phyloP scores from a whole-genome alignment of 2,113 vertebrate species.

The Anoplopoma fimbria region DNA sequence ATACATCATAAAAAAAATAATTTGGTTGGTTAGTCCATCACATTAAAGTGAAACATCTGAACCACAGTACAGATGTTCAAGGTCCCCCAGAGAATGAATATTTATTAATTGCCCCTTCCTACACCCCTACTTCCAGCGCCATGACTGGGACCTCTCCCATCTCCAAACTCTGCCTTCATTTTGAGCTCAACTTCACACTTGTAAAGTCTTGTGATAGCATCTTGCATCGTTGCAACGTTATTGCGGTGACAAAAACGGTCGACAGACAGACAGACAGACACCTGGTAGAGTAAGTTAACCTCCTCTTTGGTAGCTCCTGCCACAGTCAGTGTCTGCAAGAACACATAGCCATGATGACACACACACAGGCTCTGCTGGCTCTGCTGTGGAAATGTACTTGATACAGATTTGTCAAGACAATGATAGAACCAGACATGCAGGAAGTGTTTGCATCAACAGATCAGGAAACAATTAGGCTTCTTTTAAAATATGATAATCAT shows the following conservation, averaged over 20 bases:
- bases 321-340: too few species aligned
- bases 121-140: too few species aligned
- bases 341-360: too few species aligned
- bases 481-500: not conserved
- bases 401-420: too few species aligned
- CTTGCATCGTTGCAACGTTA: not conserved
- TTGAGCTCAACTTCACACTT: too few species aligned
- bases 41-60: not conserved
- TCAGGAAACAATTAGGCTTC: not conserved
- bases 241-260: not conserved
- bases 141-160: too few species aligned
- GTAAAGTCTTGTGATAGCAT: not conserved
- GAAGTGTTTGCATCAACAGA: not conserved
- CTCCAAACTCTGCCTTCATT: too few species aligned
- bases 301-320: too few species aligned
- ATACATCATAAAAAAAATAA: not conserved
- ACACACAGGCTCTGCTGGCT: too few species aligned
- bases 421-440: too few species aligned
- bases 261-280: not conserved
- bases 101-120: not conserved
- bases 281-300: not conserved
- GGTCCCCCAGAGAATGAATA: too few species aligned
- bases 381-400: too few species aligned
- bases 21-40: not conserved
- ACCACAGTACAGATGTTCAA: not conserved